Percentiles rank a stretch among this genome's conserved stretches.
These are phyloP conservation scores for Volucella inflata DNA, from an alignment of 2,888 invertebrate genomes.

Conservation along the genomic window DNA sequence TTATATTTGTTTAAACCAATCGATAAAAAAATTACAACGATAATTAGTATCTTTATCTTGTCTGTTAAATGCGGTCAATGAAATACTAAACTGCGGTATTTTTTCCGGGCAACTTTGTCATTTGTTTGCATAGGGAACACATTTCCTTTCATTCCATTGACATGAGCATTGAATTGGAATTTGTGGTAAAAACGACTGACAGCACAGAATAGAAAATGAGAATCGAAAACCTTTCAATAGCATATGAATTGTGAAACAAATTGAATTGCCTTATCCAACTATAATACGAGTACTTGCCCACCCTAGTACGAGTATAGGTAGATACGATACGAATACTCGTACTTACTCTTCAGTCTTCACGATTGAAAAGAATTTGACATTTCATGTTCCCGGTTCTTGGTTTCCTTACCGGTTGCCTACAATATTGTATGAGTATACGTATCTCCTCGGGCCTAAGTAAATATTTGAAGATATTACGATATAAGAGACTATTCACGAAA, in stretches of 20 bases:
- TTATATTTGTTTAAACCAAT: not conserved
- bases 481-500: conserved; percentile 38
- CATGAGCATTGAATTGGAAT: conserved; percentile 49
- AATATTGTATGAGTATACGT: conserved; percentile 35
- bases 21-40: conserved; percentile 28
- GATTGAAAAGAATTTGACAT: conserved; percentile 65
- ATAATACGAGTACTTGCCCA: not conserved
- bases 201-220: conserved; percentile 11
- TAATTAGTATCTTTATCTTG: conserved; percentile 33
- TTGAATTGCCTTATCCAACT: conserved; percentile 4
- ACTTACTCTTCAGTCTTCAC: conserved; percentile 29
- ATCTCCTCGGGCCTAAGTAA: conserved; percentile 66
- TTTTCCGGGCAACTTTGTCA: not conserved
- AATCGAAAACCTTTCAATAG: conserved; percentile 5
- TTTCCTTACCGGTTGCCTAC: conserved; percentile 66
- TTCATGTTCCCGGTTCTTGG: conserved; percentile 40
- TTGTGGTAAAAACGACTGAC: conserved; percentile 31
- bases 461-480: conserved; percentile 67
- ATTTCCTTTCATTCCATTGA: conserved; percentile 50
- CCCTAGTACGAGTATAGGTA: too few species aligned
- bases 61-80: conserved; percentile 21
- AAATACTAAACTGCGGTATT: not conserved
- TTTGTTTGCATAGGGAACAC: conserved; percentile 31
- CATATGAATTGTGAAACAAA: conserved; percentile 1
- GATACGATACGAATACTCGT: not conserved